phyloP scores from a whole-genome alignment of 2,888 invertebrate species.

The Eurytoma californica region DNA sequence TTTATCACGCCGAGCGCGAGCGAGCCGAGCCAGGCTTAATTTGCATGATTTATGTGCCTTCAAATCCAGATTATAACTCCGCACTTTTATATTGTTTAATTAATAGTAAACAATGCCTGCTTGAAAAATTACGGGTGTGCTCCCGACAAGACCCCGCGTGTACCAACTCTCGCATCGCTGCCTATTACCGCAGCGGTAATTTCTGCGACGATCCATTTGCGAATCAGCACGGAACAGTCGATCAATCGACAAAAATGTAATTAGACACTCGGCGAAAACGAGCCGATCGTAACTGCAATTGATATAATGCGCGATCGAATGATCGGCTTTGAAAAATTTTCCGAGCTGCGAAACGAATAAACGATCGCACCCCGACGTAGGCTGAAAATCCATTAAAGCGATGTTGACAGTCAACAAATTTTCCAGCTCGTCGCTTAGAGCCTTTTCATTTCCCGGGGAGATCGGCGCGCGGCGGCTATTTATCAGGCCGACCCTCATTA shows the following conservation, averaged over 20 bases:
- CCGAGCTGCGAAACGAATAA: neutral
- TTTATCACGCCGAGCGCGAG: constrained; percentile 71
- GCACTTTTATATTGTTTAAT: constrained; percentile 23
- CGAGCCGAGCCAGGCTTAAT: constrained; percentile 61
- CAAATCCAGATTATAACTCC: constrained; percentile 57
- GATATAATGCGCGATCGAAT: neutral
- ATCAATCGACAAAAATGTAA: too few relatives aligned
- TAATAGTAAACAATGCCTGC: constrained; percentile 14
- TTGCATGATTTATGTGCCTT: constrained; percentile 71
- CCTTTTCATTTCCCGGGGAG: constrained; percentile 1
- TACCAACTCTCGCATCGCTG: too few relatives aligned
- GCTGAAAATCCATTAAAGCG: constrained; percentile 16
- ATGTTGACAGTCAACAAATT: constrained; percentile 44
- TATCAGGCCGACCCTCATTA: constrained; percentile 69
- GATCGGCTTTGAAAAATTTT: neutral
- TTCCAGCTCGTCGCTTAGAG: constrained; percentile 6
- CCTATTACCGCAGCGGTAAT: too few relatives aligned
- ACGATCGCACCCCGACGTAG: too few relatives aligned
- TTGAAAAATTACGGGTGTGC: too few relatives aligned
- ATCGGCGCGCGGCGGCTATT: constrained; percentile 58
- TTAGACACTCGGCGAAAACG: too few relatives aligned
- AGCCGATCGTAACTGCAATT: too few relatives aligned
- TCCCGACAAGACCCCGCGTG: too few relatives aligned
- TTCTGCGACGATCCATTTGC: too few relatives aligned
- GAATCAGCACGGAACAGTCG: too few relatives aligned